A percentile compares a stretch with the other conserved stretches of the same genome.
These are phyloP conservation scores for Trichonephila clavata DNA, from an alignment of 1,140 invertebrate genomes.

Conservation along the genomic window DNA sequence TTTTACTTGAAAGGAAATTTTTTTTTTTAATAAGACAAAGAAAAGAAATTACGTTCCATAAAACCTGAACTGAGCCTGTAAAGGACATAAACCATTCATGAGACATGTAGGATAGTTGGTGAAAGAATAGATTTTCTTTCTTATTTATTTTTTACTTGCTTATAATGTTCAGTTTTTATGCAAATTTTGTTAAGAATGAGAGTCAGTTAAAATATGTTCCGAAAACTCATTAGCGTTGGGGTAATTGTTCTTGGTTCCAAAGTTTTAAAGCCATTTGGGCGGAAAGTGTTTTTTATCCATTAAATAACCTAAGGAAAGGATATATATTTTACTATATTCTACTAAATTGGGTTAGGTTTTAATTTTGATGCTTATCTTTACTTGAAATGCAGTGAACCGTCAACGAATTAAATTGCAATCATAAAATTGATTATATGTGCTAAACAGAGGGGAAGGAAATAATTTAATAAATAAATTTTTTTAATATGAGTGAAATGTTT, in stretches of 20 bases:
- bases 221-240: constrained; percentile 54
- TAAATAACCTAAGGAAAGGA: constrained; percentile 8
- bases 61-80: constrained; percentile 14
- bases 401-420: not conserved
- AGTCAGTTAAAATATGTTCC: constrained; percentile 58
- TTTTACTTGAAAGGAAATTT: not conserved
- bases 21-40: not conserved
- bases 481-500: not conserved
- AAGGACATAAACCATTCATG: constrained; percentile 37
- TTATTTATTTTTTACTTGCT: not conserved
- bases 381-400: not conserved
- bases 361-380: not conserved
- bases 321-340: not conserved
- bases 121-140: constrained; percentile 27
- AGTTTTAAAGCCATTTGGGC: constrained; percentile 31
- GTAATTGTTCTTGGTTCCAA: constrained; percentile 41
- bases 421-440: not conserved
- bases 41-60: constrained; percentile 18
- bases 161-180: constrained; percentile 27
- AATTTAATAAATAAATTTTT: not conserved
- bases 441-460: not conserved
- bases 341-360: not conserved
- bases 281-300: constrained; percentile 12
- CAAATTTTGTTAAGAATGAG: constrained; percentile 23
- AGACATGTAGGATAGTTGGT: not conserved